Conservation (phyloP, 2,888 invertebrate species). For the Lepetodrilus schrolli region DNA sequence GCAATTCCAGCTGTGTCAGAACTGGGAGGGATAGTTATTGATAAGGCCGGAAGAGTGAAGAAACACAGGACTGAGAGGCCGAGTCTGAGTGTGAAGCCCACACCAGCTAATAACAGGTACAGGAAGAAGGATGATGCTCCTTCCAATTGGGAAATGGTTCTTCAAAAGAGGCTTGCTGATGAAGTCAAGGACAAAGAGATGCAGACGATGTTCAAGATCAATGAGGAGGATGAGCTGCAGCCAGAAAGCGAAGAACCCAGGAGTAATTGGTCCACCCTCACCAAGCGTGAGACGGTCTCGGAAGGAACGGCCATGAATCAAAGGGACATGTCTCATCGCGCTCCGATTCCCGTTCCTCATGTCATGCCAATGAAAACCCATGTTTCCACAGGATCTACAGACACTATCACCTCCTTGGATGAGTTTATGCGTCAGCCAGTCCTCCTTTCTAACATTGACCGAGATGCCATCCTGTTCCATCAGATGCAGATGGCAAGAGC, state of each 20-base stretch:
- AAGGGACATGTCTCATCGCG: background rate
- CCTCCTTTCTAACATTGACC: slow-evolving; percentile 59
- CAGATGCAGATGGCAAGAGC: slow-evolving; percentile 64
- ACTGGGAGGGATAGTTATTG: slow-evolving; percentile 41
- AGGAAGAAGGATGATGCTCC: slow-evolving; percentile 37
- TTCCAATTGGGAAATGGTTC: slow-evolving; percentile 62
- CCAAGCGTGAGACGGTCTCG: slow-evolving; percentile 25
- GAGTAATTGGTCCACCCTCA: slow-evolving; percentile 54
- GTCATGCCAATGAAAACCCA: background rate
- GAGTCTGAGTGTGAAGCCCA: slow-evolving; percentile 19
- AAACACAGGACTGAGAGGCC: slow-evolving; percentile 27
- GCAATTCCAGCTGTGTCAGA: slow-evolving; percentile 41
- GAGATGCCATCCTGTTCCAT: slow-evolving; percentile 68
- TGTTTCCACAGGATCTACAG: slow-evolving; percentile 34
- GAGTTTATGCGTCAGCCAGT: slow-evolving; percentile 41
- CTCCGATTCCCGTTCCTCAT: background rate
- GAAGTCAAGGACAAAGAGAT: slow-evolving; percentile 70
- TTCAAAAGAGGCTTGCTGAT: slow-evolving; percentile 65
- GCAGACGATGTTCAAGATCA: slow-evolving; percentile 48
- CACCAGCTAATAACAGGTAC: background rate
- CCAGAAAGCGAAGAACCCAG: slow-evolving; percentile 4
- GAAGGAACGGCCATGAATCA: background rate
- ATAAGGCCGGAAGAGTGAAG: slow-evolving; percentile 43
- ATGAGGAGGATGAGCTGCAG: background rate
- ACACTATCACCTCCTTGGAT: slow-evolving; percentile 50